Evolutionary conservation across 2,888 invertebrate genomes (phyloP), one percentile per base, ranked within the genome.

Genomic region (Boloria selene): DNA sequence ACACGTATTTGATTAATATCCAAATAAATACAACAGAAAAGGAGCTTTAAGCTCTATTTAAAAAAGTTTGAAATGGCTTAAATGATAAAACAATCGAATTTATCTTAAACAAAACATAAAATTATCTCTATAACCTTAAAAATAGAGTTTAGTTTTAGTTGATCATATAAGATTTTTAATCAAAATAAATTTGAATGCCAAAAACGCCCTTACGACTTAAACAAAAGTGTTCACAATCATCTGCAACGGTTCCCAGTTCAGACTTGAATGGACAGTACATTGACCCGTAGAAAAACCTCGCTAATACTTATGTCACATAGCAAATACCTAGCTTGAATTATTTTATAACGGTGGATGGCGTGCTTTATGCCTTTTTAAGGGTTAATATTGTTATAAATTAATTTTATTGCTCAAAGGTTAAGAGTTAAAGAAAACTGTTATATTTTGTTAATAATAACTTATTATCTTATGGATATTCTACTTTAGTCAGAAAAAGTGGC

Each of bases 1-100:
- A 74, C 75, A 74, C 77, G 69, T 68, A 64, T 74, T 77, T 82
- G 86, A 86, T 83, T 78, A 78, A 85, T 83, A 74, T 63, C 55
- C 59, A 58, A n/a, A 7, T 47, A 26, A 14, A 14, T 3, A n/a
- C 47, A 52, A 13, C 13, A 22, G 5, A 68, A 59, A 63, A 22
- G 47, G 17, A n/a, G 59, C 66, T 45, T 26, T 71, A 66, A 49
- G 0, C 0, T 3, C 4, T 10, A 1, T 1, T 0, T 1, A 7
- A 51, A 62, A 63, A 50, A 52, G 61, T 58, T 42, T 0, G 26
- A n/a, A 42, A 51, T 61, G 1, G 5, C 13, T 51, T 55, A 18
- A 1, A 31, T 0, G n/a, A 16, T 13, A 18, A 31, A 14, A 53
- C 14, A 26, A 47, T 52, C 47, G 31, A 52, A 38, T 49, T 49